Evolutionary conservation across 2,888 invertebrate genomes (phyloP), one percentile per base, ranked within the genome.

Genomic region (Ormyrus rosae): DNA sequence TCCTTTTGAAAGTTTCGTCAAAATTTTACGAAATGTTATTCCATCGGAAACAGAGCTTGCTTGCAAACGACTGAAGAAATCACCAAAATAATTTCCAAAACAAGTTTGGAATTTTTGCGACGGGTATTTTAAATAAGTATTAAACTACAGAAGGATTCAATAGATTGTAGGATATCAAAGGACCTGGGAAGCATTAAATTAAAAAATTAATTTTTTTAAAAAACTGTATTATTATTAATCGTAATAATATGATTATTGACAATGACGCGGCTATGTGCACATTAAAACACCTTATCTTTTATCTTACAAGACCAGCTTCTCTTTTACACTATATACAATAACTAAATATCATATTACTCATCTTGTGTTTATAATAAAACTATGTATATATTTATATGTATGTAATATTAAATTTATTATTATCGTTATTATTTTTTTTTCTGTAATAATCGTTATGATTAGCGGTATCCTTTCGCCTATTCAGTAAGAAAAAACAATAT

Each of bases 231-330:
- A 89, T 90, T 90, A 90, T 90, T 90, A 88, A 90, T 90, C 87
- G 88, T 90, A 90, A 87, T 90, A 90, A 90, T 90, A 90, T 90
- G 90, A 89, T 90, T 89, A 90, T 90, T 90, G 90, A 90, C 90
- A 90, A 90, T 90, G 89, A 90, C 89, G 90, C 89, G 90, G 89
- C 92, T 92, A 92, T 92, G 91, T 92, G 92, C 92, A 92, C 92
- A 92, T 91, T 92, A 92, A 92, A 92, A 93, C 92, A 92, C 91
- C 92, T 90, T 90, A 90, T 88, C 88, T 91, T 90, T 91, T 91
- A 91, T 91, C 91, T 91, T 91, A 92, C 91, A 91, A 91, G 91
- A 91, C 90, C 92, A 91, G 91, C 91, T 91, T 91, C 89, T 90
- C 90, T 91, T 91, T 88, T 91, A 91, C 91, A 91, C 87, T 90